Base-by-base conservation (phyloP, 2,888 invertebrate species). In the Heliconius ethilla region DNA sequence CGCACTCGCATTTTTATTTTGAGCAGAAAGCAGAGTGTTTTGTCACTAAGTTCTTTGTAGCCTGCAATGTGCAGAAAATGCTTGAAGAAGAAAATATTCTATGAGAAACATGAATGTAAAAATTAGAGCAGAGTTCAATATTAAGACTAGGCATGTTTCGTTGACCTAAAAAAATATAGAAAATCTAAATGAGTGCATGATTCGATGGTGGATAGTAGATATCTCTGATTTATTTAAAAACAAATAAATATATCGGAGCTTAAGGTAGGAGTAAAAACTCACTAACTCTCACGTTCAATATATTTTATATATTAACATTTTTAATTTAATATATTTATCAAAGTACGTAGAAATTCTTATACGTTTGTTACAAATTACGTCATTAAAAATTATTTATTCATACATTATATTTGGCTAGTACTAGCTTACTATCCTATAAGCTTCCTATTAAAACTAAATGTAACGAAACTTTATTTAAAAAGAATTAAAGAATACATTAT, bases 141-240 rank as follows among this genome's bases (percentile, higher is more conserved):
- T 59, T 59, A 59, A 59, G 10, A 59, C 9, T 22, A 55, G 55
- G 22, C 15, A 45, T 18, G 51, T 51, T 51, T 51, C 51, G 3
- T 22, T 22, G n/a, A 59, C 59, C n/a, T 59, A n/a, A 59, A n/a
- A 59, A n/a, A n/a, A n/a, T 3, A 3, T n/a, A n/a, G n/a, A 3
- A 59, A n/a, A 59, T 59, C 59, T 59, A 59, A n/a, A 59, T 59
- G n/a, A 59, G n/a, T n/a, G n/a, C n/a, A 59, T 59, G n/a, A n/a
- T 59, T 55, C 22, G 18, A 55, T 22, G 7, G 51, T 45, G 0
- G 13, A 40, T 45, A 15, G 15, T 45, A 45, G 45, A 45, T 45
- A 45, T 15, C 15, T 45, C 2, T 51, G 51, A 51, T 51, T 18
- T 51, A 51, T 51, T 51, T 7, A 18, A 51, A 18, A 51, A 51